Percentiles rank a stretch among this genome's conserved stretches.
Conservation (phyloP, 2,113 vertebrate species). For the Sapajus apella region DNA sequence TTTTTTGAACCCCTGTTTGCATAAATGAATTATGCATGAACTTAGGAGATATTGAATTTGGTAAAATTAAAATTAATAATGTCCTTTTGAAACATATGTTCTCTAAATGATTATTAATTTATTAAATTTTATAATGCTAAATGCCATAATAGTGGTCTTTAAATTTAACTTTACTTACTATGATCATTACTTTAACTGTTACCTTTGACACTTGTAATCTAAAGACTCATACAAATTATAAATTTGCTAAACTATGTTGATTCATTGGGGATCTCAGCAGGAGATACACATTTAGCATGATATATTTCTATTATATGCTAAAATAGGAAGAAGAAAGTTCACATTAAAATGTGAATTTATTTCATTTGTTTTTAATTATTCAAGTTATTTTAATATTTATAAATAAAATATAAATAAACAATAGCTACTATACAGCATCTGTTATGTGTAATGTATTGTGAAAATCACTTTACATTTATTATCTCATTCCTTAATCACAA, state of each 20-base stretch:
- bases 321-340: neutral
- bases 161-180: slow-evolving; percentile 43
- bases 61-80: slow-evolving; percentile 54
- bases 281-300: neutral
- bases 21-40: slow-evolving; percentile 66
- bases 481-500: neutral
- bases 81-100: slow-evolving; percentile 38
- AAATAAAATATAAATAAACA: neutral
- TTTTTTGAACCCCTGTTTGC: slow-evolving; percentile 3
- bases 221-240: neutral
- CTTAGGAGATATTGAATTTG: slow-evolving; percentile 53
- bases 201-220: slow-evolving; percentile 19
- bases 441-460: neutral
- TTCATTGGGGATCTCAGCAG: neutral
- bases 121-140: slow-evolving; percentile 58
- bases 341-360: neutral
- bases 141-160: slow-evolving; percentile 17
- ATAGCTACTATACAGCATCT: neutral
- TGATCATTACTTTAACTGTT: neutral
- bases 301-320: neutral
- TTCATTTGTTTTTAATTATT: neutral
- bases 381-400: neutral
- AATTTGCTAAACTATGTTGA: neutral
- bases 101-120: slow-evolving; percentile 50
- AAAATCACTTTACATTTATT: neutral